Base-by-base conservation (phyloP, 2,888 invertebrate species). In the Synanthedon vespiformis region DNA sequence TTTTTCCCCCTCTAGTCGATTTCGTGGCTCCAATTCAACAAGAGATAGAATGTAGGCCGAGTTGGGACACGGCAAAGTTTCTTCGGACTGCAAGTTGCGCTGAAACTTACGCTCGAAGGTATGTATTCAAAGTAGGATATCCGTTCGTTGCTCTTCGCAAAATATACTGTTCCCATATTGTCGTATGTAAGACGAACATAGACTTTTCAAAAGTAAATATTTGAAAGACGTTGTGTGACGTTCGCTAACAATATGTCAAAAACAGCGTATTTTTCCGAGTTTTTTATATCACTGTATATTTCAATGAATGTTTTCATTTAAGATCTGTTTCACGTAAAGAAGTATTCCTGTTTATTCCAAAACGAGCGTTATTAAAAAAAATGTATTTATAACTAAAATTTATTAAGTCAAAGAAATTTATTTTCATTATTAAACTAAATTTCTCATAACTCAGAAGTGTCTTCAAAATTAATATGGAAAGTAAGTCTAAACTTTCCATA, bases 31-130 rank as follows among this genome's bases (percentile, higher is more conserved):
- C 16, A 57, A 53, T 52, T 55, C 52, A 62, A 59, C 62, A 64
- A 62, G 64, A 67, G 63, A 68, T 64, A 67, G 67, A 71, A 73
- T 73, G 64, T 73, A 70, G 69, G 71, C 62, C 71, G 68, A 64
- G 63, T 61, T 65, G 44, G 13, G 44, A 67, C 62, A 61, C 57
- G 66, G 58, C 61, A 59, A 71, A 74, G 66, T 73, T 72, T 65
- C 61, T 55, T 55, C 54, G 56, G 53, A 59, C 56, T 54, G 58
- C 61, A 53, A 44, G 44, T 44, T 44, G n/a, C 2, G 13, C 44
- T 44, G 6, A n/a, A 44, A 44, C 44, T 44, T 44, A 44, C 13
- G 12, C 44, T 44, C 44, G n/a, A 44, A 44, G 44, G 44, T 44
- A 14, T 2, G 6, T 14, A 44, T 44, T 44, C 44, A 44, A 12